These are phyloP conservation scores for Mylabris sibirica DNA, from an alignment of 2,888 invertebrate species.

Conservation along the genomic window DNA sequence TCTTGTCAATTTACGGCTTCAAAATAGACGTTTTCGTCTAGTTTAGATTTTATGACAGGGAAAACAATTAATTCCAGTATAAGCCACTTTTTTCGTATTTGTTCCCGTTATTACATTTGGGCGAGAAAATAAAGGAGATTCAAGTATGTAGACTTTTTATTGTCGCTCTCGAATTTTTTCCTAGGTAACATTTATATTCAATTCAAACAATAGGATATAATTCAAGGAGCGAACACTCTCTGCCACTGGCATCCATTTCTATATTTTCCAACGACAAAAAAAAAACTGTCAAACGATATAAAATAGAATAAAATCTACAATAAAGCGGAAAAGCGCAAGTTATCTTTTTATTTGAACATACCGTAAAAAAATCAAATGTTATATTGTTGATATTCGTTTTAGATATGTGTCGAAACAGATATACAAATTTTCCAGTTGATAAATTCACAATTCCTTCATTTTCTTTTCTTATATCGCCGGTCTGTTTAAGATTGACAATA, in stretches of 20 bases:
- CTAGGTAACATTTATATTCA: conserved; percentile 4
- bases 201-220: conserved; percentile 4
- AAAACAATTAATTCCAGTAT: too few relatives aligned
- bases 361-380: neutral
- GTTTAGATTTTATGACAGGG: too few relatives aligned
- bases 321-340: neutral
- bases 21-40: too few relatives aligned
- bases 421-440: conserved; percentile 23
- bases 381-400: neutral
- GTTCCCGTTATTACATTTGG: neutral
- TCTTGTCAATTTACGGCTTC: too few relatives aligned
- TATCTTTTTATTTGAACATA: neutral
- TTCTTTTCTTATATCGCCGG: neutral
- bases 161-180: neutral
- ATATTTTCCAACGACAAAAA: neutral
- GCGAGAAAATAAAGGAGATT: too few relatives aligned
- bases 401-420: conserved; percentile 2
- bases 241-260: neutral
- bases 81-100: neutral
- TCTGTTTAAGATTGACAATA: conserved; percentile 21
- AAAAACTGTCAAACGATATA: neutral
- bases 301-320: neutral
- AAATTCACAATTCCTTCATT: conserved; percentile 16
- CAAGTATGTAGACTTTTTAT: neutral
- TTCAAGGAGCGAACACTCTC: neutral